These are phyloP conservation scores for Paradisaea rubra DNA, from an alignment of 2,113 vertebrate genomes.

Conservation along the genomic window DNA sequence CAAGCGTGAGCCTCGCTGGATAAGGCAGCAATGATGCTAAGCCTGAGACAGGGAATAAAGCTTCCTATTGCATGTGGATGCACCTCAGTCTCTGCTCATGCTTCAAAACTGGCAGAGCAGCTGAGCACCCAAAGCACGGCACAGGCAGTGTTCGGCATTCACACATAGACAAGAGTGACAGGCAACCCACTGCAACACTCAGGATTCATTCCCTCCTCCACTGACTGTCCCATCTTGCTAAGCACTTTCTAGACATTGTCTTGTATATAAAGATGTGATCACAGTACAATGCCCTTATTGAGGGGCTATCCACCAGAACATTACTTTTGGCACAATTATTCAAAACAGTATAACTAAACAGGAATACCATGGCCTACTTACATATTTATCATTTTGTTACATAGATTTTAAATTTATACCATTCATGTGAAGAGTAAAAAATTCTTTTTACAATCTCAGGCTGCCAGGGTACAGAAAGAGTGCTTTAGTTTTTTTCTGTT, in stretches of 20 bases:
- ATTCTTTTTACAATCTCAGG: background rate
- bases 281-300: background rate
- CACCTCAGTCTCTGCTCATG: background rate
- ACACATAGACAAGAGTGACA: background rate
- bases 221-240: background rate
- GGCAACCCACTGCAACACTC: background rate
- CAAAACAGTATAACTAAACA: background rate
- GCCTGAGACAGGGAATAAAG: background rate
- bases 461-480: background rate
- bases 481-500: fast-evolving
- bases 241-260: background rate
- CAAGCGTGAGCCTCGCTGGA: background rate
- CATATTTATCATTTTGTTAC: background rate
- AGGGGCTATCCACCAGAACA: background rate
- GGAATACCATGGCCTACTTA: background rate
- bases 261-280: background rate
- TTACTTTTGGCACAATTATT: background rate
- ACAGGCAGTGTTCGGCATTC: background rate
- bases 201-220: background rate
- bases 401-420: background rate
- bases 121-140: background rate
- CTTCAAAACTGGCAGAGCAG: background rate
- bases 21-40: background rate
- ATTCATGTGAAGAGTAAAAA: background rate
- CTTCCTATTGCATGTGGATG: background rate